Evolutionary conservation across 2,888 invertebrate species (phyloP).

Genomic region (Criorhina ranunculi): DNA sequence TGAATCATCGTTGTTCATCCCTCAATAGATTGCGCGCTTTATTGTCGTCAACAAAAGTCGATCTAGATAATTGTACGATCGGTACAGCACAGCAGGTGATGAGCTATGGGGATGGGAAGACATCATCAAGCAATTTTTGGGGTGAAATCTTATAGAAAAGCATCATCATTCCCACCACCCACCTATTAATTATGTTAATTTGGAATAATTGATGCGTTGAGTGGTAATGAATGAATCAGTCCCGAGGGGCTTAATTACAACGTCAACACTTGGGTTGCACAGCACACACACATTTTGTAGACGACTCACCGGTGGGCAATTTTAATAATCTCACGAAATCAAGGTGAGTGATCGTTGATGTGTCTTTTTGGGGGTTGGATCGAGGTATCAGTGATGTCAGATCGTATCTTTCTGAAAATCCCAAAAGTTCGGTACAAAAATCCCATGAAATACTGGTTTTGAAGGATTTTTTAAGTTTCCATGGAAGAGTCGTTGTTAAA

Average conservation of each 20-base stretch:
- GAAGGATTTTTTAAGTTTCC: too few relatives aligned
- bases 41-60: constrained; percentile 42
- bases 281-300: neutral
- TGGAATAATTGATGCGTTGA: constrained; percentile 76
- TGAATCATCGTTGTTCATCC: constrained; percentile 67
- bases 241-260: constrained; percentile 62
- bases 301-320: constrained; percentile 60
- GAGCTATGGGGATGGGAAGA: constrained; percentile 3
- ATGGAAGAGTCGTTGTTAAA: too few relatives aligned
- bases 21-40: constrained; percentile 53
- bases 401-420: too few relatives aligned
- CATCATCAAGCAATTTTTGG: constrained; percentile 12
- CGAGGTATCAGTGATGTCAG: too few relatives aligned
- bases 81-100: constrained; percentile 19
- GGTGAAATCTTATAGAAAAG: constrained; percentile 29
- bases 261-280: constrained; percentile 56
- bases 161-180: constrained; percentile 41
- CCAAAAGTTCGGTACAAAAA: too few relatives aligned
- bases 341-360: constrained; percentile 35
- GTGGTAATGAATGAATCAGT: constrained; percentile 71
- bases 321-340: constrained; percentile 55
- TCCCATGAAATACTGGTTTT: too few relatives aligned
- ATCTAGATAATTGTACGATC: constrained; percentile 41
- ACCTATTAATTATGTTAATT: constrained; percentile 72
- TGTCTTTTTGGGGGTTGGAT: constrained; percentile 36